These are phyloP conservation scores for Ameiurus melas DNA, from an alignment of 2,113 vertebrate genomes.

Conservation along the genomic window DNA sequence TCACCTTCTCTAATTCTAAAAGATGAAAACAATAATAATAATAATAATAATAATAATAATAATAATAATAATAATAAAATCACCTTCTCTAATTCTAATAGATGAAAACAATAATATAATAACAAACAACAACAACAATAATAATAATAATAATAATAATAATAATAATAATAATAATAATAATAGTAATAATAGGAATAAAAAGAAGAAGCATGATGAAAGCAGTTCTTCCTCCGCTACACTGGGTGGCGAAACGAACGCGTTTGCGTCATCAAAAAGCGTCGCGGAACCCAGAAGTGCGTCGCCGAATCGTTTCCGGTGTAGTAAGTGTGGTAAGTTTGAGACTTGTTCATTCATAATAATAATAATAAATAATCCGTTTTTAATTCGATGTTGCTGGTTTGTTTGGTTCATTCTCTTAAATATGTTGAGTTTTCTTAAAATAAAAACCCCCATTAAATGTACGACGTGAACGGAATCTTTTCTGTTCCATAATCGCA, in stretches of 20 bases:
- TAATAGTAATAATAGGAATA: no score
- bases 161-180: no score
- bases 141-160: no score
- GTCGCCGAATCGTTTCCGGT: neutral
- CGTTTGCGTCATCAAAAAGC: neutral
- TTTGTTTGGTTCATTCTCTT: neutral
- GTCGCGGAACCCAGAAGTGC: neutral
- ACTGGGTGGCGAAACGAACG: conserved; percentile 13
- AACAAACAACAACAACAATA: no score
- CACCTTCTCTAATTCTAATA: no score
- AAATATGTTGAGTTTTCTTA: neutral
- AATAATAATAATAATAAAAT: no score
- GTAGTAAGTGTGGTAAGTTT: conserved; percentile 28
- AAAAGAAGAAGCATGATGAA: no score
- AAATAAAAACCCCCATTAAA: neutral
- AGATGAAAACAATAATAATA: no score
- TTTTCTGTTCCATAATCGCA: neutral
- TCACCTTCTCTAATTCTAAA: no score
- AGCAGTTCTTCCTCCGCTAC: neutral
- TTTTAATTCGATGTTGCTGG: neutral
- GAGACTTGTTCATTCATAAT: neutral
- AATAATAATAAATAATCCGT: neutral
- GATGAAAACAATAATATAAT: no score
- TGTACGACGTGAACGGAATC: neutral
- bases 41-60: no score